Evolutionary conservation across 2,797 vertebrate genomes (phyloP).

Genomic region (Siniperca scherzeri): DNA sequence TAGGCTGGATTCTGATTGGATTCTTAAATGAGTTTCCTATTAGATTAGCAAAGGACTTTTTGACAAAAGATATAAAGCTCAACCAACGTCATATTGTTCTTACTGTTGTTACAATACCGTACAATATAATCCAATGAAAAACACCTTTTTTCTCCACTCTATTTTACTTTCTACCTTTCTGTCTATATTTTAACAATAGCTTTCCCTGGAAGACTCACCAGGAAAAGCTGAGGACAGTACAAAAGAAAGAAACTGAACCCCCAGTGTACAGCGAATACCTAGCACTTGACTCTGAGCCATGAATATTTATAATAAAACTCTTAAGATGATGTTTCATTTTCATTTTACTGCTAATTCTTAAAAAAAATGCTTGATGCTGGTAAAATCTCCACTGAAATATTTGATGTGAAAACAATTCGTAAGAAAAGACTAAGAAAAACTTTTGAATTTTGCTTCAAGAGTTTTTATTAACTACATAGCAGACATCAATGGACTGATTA

Average conservation of each 20-base stretch:
- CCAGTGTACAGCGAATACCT: background rate
- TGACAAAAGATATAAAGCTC: background rate
- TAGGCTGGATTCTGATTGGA: slow-evolving; percentile 14
- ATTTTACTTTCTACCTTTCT: background rate
- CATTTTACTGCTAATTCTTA: background rate
- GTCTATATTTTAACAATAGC: slow-evolving; percentile 2
- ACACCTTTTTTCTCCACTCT: background rate
- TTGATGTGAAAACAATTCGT: background rate
- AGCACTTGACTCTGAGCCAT: background rate
- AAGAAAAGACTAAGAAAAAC: background rate
- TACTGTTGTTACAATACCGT: background rate
- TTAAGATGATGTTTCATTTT: background rate
- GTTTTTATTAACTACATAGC: background rate
- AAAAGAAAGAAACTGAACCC: background rate
- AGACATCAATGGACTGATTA: background rate
- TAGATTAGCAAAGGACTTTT: slow-evolving; percentile 18
- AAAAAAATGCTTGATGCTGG: background rate
- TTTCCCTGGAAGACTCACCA: background rate
- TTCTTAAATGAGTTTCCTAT: slow-evolving; percentile 11
- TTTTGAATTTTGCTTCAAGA: background rate
- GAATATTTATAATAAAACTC: background rate
- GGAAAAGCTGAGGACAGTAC: background rate
- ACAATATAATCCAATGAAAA: slow-evolving; percentile 9
- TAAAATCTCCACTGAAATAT: background rate
- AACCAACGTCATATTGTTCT: slow-evolving; percentile 8